Conservation (phyloP, 92 coral and sea anemone genomes). For the Porites cylindrica region DNA sequence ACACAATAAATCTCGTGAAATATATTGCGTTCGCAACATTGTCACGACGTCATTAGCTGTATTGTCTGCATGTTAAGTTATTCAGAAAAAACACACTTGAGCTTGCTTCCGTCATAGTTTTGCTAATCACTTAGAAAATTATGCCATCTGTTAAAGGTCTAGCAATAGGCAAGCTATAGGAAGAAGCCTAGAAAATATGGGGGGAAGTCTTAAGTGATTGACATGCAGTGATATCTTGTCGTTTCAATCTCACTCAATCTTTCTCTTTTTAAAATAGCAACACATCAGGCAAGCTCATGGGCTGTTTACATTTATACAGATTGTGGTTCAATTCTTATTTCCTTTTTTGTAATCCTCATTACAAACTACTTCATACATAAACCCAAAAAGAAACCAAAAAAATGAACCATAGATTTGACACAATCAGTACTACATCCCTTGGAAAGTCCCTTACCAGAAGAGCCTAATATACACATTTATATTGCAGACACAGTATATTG, state of each 20-base stretch:
- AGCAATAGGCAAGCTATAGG: neutral
- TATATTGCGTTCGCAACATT: neutral
- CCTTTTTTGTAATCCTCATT: no score
- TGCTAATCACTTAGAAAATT: neutral
- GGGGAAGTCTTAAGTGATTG: neutral
- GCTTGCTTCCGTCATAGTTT: conserved; percentile 1
- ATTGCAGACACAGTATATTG: conserved; percentile 10
- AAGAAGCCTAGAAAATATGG: neutral
- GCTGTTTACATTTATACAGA: no score
- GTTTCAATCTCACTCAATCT: no score
- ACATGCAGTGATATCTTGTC: no score
- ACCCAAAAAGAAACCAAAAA: neutral
- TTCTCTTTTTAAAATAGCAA: no score
- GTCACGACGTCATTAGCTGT: conserved; percentile 1
- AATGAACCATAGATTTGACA: no score
- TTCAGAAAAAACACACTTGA: conserved; percentile 9
- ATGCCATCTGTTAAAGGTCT: neutral
- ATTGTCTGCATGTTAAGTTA: neutral
- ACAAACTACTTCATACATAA: neutral
- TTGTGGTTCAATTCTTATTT: no score
- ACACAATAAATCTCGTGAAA: neutral
- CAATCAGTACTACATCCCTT: no score
- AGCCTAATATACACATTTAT: neutral
- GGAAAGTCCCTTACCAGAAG: no score
- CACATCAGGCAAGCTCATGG: no score